These are phyloP conservation scores for Macaria notata DNA, from an alignment of 2,888 invertebrate genomes.

Conservation along the genomic window DNA sequence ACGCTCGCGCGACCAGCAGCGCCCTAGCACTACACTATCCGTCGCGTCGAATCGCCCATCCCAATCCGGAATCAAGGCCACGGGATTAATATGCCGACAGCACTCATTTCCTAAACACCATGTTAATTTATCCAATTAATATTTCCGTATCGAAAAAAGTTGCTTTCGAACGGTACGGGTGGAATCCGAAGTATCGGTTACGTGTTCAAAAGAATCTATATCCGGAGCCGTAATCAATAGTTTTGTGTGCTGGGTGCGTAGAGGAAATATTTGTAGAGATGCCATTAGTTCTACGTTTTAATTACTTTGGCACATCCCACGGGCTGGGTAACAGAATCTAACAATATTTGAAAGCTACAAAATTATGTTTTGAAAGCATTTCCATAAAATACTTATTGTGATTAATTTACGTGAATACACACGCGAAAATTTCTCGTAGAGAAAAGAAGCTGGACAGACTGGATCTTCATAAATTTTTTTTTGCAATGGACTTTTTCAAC, in stretches of 20 bases:
- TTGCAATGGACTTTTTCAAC: too few species aligned
- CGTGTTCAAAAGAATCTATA: conserved; percentile 45
- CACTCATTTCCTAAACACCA: conserved; percentile 63
- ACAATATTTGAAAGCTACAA: too few species aligned
- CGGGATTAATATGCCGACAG: conserved; percentile 71
- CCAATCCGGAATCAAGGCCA: conserved; percentile 78
- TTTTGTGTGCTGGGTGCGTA: conserved; percentile 34
- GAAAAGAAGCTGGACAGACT: too few species aligned
- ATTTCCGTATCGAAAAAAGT: conserved; percentile 48
- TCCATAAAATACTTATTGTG: too few species aligned
- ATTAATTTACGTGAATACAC: too few species aligned
- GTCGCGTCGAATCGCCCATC: conserved; percentile 59
- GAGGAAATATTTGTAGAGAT: too few species aligned
- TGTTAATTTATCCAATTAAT: conserved; percentile 70
- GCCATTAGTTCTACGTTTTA: conserved; percentile 12
- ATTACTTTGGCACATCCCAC: too few species aligned
- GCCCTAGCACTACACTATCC: conserved; percentile 31
- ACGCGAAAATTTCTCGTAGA: too few species aligned
- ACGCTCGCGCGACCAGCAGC: conserved; percentile 45
- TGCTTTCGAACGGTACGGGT: conserved; percentile 21
- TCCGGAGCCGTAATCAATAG: conserved; percentile 54
- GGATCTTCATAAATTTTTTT: too few species aligned
- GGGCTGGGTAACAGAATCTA: too few species aligned
- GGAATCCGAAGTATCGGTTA: conserved; percentile 36
- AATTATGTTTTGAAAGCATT: too few species aligned